phyloP scores from a whole-genome alignment of 1,140 invertebrate species.

The Heliothis subflexa region DNA sequence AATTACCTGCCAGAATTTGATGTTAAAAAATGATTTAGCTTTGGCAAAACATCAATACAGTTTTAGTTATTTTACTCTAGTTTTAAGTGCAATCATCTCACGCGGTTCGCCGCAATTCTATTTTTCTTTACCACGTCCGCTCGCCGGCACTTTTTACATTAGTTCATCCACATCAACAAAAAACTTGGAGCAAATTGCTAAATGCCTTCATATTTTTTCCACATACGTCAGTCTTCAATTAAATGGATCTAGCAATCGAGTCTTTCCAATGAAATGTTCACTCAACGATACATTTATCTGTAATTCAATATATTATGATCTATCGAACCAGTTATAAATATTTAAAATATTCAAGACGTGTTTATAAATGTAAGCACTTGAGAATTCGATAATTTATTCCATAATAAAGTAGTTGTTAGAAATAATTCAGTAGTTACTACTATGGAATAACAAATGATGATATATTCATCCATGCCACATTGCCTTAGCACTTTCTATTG shows the following conservation, averaged over 20 bases:
- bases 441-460: no score
- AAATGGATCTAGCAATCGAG: constrained; percentile 3
- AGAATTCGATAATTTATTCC: not conserved
- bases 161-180: constrained; percentile 25
- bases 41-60: constrained; percentile 1
- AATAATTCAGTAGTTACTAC: no score
- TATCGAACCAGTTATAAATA: not conserved
- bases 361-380: not conserved
- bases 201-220: constrained; percentile 20
- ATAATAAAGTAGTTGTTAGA: not conserved
- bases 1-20: constrained; percentile 16
- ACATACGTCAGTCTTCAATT: not conserved
- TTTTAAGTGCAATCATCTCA: constrained; percentile 25
- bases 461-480: no score
- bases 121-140: constrained; percentile 3
- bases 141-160: constrained; percentile 12
- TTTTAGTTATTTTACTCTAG: not conserved
- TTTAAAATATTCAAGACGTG: not conserved
- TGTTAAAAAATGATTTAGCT: not conserved
- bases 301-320: constrained; percentile 8
- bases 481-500: no score
- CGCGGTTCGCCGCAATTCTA: constrained; percentile 23
- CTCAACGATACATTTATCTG: constrained; percentile 1
- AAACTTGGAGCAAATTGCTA: constrained; percentile 19
- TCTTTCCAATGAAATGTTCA: constrained; percentile 24